Evolutionary conservation across 1,140 invertebrate genomes (phyloP).

Genomic region (Drosophila albomicans): DNA sequence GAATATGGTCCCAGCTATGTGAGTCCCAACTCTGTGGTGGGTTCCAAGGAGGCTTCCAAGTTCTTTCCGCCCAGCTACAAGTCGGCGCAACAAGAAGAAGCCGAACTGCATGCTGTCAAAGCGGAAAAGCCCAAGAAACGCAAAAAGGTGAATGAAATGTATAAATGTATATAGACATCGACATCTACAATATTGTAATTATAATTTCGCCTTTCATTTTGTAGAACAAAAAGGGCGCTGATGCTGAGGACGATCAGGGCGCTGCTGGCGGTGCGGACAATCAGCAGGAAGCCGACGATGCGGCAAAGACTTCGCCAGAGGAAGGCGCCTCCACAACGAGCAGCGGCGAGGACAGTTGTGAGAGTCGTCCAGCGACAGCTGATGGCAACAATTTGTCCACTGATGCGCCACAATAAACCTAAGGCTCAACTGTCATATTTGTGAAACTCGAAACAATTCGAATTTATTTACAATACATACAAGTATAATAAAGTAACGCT

Average conservation of each 20-base stretch:
- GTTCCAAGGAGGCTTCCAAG: slow-evolving; percentile 86
- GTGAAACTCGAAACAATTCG: background rate
- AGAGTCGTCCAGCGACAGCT: slow-evolving; percentile 71
- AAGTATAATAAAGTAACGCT: no score
- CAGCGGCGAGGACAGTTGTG: slow-evolving; percentile 76
- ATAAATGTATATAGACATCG: no score
- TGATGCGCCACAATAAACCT: slow-evolving; percentile 13
- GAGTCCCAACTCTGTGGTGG: slow-evolving; percentile 87
- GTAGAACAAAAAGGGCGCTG: slow-evolving; percentile 71
- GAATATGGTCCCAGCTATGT: slow-evolving; percentile 87
- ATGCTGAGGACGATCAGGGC: slow-evolving; percentile 46
- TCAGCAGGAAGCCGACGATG: slow-evolving; percentile 60
- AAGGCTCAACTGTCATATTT: no score
- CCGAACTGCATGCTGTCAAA: slow-evolving; percentile 68
- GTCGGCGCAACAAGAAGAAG: slow-evolving; percentile 70
- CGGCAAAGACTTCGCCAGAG: slow-evolving; percentile 67
- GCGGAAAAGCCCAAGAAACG: slow-evolving; percentile 72
- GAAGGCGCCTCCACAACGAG: slow-evolving; percentile 73
- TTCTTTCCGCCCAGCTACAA: slow-evolving; percentile 88
- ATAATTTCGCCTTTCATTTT: background rate
- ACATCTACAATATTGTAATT: background rate
- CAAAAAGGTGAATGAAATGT: slow-evolving; percentile 53
- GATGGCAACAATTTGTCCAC: slow-evolving; percentile 59
- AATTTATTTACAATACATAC: background rate
- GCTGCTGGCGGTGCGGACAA: slow-evolving; percentile 40